Conservation (phyloP, 2,888 invertebrate species). For the Syritta pipiens region DNA sequence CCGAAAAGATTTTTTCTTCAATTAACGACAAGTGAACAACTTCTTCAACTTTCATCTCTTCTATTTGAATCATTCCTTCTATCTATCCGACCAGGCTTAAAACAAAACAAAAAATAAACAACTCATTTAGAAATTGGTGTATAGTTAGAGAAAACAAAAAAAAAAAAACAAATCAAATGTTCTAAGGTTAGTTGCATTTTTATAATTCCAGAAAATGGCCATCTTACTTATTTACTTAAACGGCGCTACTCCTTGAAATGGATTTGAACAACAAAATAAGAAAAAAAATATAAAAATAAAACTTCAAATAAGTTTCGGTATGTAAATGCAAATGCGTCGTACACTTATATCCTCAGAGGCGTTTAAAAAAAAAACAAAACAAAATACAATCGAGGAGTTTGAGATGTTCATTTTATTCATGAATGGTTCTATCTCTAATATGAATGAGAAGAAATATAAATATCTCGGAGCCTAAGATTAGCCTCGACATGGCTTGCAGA, state of each 20-base stretch:
- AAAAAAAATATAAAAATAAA: too few relatives aligned
- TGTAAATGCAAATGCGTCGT: too few relatives aligned
- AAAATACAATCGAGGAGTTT: constrained; percentile 36
- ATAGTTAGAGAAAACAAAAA: constrained; percentile 1
- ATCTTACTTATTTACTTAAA: constrained; percentile 66
- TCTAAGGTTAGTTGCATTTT: constrained; percentile 59
- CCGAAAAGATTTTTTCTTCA: too few relatives aligned
- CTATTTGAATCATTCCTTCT: too few relatives aligned
- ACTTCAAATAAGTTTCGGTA: constrained; percentile 25
- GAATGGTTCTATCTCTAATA: too few relatives aligned
- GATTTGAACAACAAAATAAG: constrained; percentile 47
- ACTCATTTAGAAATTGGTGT: constrained; percentile 14
- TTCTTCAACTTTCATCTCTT: too few relatives aligned
- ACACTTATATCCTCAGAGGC: too few relatives aligned
- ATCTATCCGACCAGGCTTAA: too few relatives aligned
- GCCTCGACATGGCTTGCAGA: constrained; percentile 40
- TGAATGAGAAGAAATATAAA: too few relatives aligned
- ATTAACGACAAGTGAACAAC: too few relatives aligned
- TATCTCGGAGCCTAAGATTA: constrained; percentile 32
- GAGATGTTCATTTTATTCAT: constrained; percentile 27
- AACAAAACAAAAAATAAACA: too few relatives aligned
- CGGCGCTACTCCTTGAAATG: constrained; percentile 66
- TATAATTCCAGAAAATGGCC: constrained; percentile 68
- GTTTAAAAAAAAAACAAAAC: too few relatives aligned
- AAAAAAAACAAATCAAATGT: constrained; percentile 9